These are phyloP conservation scores for Pomatorhinus ruficollis DNA, from an alignment of 2,113 vertebrate species.

Conservation along the genomic window DNA sequence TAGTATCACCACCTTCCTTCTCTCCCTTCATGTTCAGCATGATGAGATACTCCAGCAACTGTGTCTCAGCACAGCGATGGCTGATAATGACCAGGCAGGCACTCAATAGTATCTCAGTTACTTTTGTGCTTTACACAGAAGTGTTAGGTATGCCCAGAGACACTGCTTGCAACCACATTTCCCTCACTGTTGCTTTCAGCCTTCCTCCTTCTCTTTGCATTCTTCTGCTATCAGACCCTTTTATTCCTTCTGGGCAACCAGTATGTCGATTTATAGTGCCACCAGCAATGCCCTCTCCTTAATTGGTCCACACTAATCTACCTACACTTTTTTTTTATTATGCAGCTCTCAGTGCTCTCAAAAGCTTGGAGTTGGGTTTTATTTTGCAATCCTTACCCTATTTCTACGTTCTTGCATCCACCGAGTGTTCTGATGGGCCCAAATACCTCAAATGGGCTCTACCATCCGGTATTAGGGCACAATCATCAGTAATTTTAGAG, in stretches of 20 bases:
- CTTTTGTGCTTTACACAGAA: not conserved
- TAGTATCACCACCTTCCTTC: not conserved
- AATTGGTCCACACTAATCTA: not conserved
- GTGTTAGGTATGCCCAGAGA: not conserved
- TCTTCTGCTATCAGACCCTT: not conserved
- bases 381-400: not conserved
- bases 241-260: not conserved
- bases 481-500: not conserved
- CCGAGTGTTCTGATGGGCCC: not conserved
- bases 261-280: not conserved
- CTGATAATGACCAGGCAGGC: not conserved
- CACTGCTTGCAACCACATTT: not conserved
- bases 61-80: not conserved
- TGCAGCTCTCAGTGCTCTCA: not conserved
- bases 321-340: accelerated
- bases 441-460: not conserved
- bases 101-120: not conserved
- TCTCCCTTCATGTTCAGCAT: not conserved
- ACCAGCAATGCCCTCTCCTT: not conserved
- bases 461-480: no score
- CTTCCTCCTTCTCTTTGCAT: not conserved
- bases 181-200: not conserved
- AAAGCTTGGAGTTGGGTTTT: not conserved
- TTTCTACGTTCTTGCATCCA: not conserved
- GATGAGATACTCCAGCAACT: not conserved